These are phyloP conservation scores for Megaceryle alcyon DNA, from an alignment of 2,797 vertebrate species.

Conservation along the genomic window DNA sequence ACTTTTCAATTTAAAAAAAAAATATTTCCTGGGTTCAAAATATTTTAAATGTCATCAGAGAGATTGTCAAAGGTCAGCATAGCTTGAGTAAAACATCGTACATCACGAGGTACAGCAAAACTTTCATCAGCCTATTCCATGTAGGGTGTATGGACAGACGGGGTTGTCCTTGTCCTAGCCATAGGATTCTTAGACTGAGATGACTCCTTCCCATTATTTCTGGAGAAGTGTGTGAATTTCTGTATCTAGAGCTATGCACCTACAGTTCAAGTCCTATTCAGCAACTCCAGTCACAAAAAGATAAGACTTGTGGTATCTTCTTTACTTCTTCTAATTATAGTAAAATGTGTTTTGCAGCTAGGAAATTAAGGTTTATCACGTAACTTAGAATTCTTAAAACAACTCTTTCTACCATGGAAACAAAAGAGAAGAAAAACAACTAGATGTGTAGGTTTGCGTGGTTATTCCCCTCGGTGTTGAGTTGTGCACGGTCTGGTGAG, in stretches of 20 bases:
- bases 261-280: neutral
- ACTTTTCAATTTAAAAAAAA: neutral
- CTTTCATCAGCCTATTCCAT: neutral
- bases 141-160: fast-evolving
- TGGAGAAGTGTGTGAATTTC: neutral
- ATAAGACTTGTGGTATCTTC: neutral
- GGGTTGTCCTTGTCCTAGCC: neutral
- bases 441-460: fast-evolving
- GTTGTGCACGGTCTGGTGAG: fast-evolving
- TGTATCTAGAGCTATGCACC: fast-evolving
- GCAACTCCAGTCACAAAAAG: neutral
- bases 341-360: neutral
- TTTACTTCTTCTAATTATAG: neutral
- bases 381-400: neutral
- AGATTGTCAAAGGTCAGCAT: neutral
- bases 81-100: neutral
- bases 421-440: neutral
- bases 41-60: neutral
- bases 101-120: neutral
- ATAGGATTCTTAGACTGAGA: neutral
- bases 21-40: neutral
- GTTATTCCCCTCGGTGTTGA: fast-evolving
- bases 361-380: neutral
- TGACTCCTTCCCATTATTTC: neutral
- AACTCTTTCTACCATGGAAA: neutral